phyloP scores from a whole-genome alignment of 1,140 invertebrate genomes.

The Papilio machaon region DNA sequence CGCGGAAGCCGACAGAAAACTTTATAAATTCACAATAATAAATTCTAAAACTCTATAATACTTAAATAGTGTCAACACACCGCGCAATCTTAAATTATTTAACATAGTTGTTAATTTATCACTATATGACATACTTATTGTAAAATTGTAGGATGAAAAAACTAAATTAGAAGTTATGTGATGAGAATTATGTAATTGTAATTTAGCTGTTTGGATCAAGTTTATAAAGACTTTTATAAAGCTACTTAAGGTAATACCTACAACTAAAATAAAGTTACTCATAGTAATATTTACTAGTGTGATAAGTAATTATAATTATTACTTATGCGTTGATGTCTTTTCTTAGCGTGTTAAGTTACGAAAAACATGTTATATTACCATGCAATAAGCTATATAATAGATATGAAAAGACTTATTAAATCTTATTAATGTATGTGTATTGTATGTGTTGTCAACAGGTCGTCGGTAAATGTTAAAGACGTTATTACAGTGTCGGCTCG shows the following conservation, averaged over 20 bases:
- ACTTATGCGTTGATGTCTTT: constrained; percentile 64
- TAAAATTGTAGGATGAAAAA: too few relatives aligned
- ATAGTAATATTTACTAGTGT: neutral
- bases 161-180: too few relatives aligned
- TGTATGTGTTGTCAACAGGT: constrained; percentile 24
- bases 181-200: neutral
- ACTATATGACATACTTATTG: too few relatives aligned
- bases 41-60: constrained; percentile 57
- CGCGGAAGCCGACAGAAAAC: constrained; percentile 69
- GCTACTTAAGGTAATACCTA: constrained; percentile 35
- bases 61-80: constrained; percentile 27
- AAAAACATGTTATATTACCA: neutral
- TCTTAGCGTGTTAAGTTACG: constrained; percentile 40
- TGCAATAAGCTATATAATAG: neutral
- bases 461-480: constrained; percentile 38
- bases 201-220: constrained; percentile 33
- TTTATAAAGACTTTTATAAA: constrained; percentile 30
- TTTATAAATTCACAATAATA: constrained; percentile 68
- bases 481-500: constrained; percentile 25
- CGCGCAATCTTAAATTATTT: neutral
- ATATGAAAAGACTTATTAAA: constrained; percentile 15
- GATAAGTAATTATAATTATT: neutral
- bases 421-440: constrained; percentile 18
- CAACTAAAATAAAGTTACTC: neutral
- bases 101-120: neutral